Evolutionary conservation across 2,113 vertebrate species (phyloP).

Genomic region (Oxyura jamaicensis): DNA sequence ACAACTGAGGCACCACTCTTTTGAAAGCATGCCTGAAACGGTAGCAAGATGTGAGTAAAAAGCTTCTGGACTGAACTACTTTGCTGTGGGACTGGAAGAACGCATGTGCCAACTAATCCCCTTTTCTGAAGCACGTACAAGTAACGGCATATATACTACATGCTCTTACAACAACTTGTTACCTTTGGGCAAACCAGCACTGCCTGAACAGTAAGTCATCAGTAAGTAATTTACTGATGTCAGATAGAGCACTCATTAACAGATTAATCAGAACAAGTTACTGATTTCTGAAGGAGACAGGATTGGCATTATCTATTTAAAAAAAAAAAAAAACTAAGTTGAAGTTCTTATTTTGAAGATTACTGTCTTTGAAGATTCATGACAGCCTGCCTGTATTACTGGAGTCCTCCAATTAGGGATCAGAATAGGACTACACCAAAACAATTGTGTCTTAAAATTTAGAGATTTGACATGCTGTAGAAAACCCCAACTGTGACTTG

Average conservation of each 20-base stretch:
- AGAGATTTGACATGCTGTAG: neutral
- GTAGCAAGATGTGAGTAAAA: neutral
- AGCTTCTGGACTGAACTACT: neutral
- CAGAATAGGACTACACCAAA: neutral
- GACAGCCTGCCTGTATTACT: neutral
- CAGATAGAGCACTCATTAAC: neutral
- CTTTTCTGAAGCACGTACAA: neutral
- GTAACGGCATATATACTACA: neutral
- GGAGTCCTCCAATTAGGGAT: neutral
- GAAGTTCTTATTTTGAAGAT: neutral
- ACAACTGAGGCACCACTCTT: conserved; percentile 89
- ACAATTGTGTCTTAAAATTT: neutral
- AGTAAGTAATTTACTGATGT: neutral
- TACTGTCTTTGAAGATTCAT: neutral
- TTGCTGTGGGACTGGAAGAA: neutral
- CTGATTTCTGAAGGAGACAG: neutral
- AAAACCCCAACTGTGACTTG: neutral
- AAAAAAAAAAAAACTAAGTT: neutral
- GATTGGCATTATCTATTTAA: neutral
- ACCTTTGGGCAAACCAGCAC: neutral
- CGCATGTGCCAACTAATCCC: fast-evolving
- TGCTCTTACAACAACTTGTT: neutral
- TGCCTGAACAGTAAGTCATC: neutral
- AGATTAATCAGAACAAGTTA: neutral
- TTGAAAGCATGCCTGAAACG: conserved; percentile 87